Base-by-base conservation (phyloP, 2,797 vertebrate genomes). In the Trachurus trachurus region DNA sequence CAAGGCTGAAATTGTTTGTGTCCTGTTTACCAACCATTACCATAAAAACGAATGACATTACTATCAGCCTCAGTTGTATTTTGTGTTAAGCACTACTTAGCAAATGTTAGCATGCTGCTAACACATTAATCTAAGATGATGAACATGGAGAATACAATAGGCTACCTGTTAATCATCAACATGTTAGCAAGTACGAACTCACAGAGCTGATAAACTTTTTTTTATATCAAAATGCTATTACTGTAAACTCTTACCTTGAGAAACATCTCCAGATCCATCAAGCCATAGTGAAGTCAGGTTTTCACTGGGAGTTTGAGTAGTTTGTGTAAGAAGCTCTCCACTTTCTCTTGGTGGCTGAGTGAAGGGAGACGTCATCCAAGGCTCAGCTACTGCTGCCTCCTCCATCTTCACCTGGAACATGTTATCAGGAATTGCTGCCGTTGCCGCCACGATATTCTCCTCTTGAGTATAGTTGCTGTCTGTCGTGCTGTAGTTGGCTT, bases 251-350 rank as follows among this genome's bases (percentile, higher is more conserved):
- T 22, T 89, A 95, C 94, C 94, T 90, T 92, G 84, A 66, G 82
- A 90, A 74, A 61, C 12, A 78, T 92, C 92, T 79, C 90, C 94
- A 74, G 93, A 94, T 0, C 89, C 92, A 19, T 92, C 91, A 26
- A 69, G 50, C 89, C 78, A 92, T 3, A 76, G 0, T 58, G 85
- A 84, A 4, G 80, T 83, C 3, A 37, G 19, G 1, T 82, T 72
- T 44, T 69, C 54, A 0, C 5, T 47, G 19, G 83, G 44, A 19
- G 81, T 74, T 54, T 68, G 53, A 17, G 80, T 86, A 9, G 76
- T 77, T 85, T 83, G 75, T 39, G 61, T 82, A 19, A 67, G 40
- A 66, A 34, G 10, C 11, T 80, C 65, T 66, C 11, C 63, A 31
- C 83, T 80, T 45, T 87, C 81, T 75, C 39, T 66, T 68, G 81